Conservation (phyloP, 2,888 invertebrate genomes). For the Antitype chi region DNA sequence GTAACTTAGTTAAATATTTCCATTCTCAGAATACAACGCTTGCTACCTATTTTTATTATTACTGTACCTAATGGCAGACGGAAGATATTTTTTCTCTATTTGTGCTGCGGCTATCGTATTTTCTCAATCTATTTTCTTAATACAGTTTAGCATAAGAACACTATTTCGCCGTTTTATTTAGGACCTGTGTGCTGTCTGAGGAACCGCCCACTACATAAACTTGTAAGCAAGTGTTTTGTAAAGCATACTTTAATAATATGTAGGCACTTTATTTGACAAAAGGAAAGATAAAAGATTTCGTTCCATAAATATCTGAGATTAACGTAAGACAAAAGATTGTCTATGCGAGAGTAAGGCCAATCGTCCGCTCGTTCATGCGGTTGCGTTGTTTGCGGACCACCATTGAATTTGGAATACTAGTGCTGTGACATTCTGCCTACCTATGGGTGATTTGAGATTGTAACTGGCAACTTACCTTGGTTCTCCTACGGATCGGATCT, state of each 20-base stretch:
- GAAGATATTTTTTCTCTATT: neutral
- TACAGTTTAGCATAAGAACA: neutral
- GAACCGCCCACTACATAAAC: neutral
- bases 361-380: too few species aligned
- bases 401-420: neutral
- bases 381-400: too few species aligned
- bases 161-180: slow-evolving; percentile 1
- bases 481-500: too few species aligned
- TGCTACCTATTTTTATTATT: slow-evolving; percentile 1
- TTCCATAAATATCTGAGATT: neutral
- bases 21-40: neutral
- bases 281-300: too few species aligned
- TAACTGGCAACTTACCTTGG: too few species aligned
- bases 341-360: neutral
- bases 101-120: neutral
- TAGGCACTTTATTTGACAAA: neutral
- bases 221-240: neutral
- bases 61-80: neutral
- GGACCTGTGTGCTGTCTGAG: neutral
- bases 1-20: slow-evolving; percentile 21
- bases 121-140: slow-evolving; percentile 17
- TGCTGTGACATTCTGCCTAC: neutral
- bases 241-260: neutral
- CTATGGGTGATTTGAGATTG: neutral
- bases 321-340: neutral